phyloP scores from a whole-genome alignment of 2,113 vertebrate genomes.

The Litocranius walleri region DNA sequence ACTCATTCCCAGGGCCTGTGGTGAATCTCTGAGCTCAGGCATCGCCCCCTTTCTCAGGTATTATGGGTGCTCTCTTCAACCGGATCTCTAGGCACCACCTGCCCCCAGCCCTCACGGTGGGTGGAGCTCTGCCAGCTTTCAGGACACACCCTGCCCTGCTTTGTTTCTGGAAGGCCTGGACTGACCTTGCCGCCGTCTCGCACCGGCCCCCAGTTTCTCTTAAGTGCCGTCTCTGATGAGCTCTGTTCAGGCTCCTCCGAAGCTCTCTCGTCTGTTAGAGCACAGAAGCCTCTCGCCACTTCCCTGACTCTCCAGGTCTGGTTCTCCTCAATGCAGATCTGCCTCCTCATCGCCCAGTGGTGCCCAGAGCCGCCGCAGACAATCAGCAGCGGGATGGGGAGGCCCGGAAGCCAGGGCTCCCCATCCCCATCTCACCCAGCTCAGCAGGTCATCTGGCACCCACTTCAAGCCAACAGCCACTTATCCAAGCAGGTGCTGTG shows the following conservation, averaged over 20 bases:
- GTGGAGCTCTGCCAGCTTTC: background rate
- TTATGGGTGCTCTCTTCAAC: background rate
- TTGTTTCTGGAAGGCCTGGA: background rate
- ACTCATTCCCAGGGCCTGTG: background rate
- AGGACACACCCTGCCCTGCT: background rate
- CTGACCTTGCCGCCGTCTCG: background rate
- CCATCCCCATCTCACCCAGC: too few species aligned
- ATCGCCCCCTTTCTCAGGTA: rapidly evolving
- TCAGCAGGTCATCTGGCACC: background rate
- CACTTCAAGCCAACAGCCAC: background rate
- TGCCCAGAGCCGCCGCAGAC: background rate
- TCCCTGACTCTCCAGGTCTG: background rate
- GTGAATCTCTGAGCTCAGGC: background rate
- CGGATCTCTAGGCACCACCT: background rate
- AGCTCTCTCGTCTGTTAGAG: background rate
- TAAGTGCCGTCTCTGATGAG: background rate
- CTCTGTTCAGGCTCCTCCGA: background rate
- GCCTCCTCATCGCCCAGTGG: background rate
- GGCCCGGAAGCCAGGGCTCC: background rate
- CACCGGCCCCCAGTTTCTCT: background rate
- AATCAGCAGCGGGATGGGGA: rapidly evolving
- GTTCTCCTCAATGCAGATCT: background rate
- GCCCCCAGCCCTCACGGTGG: rapidly evolving
- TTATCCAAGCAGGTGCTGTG: background rate
- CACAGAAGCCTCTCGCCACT: background rate